Evolutionary conservation across 2,888 invertebrate species (phyloP), one percentile per base, ranked within the genome.

Genomic region (Lacanobia wlatinum): DNA sequence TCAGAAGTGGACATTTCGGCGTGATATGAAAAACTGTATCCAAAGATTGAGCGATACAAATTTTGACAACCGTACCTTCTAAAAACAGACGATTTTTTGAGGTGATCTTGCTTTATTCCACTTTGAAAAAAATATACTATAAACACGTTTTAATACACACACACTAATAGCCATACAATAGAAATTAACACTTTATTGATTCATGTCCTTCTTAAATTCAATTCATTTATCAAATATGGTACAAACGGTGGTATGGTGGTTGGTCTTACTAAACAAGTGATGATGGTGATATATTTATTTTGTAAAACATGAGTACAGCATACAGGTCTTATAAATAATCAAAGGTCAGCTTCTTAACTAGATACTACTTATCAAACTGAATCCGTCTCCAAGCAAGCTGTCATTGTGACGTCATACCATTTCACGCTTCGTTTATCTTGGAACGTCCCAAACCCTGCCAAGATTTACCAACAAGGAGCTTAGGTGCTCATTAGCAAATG

Each of bases 1-100:
- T 63, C 7, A 61, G 34, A 62, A 70, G 70, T 82, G 28, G 52
- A 64, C 52, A 60, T 46, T n/a, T 68, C 6, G 0, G 46, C 38
- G 28, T 64, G 65, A 69, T 78, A 82, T 64, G 66, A 59, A 79
- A 73, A 55, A 53, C 34, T 55, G 48, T 18, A 50, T 60, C 63
- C 43, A 43, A 58, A 68, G 68, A 75, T 76, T 64, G 43, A 28
- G 48, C 43, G 52, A 64, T 75, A 48, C 68, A 48, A 34, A 34
- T 46, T 74, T 75, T 75, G 75, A 60, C 67, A 68, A 53, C 43
- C 14, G 46, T n/a, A 10, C 56, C 40, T 79, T 43, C 53, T 50
- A 80, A 79, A 55, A 23, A 21, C n/a, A 12, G n/a, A n/a, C 2
- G 34, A 8, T 28, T 18, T 68, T 59, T 78, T 56, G 34, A 56